Conservation (phyloP, 1,140 invertebrate species). For the Conus betulinus region DNA sequence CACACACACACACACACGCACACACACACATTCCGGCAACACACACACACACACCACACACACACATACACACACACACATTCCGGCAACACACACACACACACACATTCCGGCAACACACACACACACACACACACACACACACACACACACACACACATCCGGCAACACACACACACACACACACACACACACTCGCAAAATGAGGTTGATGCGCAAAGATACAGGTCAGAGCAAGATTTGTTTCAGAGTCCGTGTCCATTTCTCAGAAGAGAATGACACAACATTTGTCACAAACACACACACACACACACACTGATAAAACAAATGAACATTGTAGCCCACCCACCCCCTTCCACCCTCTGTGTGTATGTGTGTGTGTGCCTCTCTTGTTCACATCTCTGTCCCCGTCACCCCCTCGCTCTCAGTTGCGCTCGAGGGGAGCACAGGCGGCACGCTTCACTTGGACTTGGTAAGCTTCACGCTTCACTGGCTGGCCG, state of each 20-base stretch:
- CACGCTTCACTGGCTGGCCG: too few relatives aligned
- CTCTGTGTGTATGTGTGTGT: not conserved
- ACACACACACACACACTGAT: not conserved
- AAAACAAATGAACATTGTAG: not conserved
- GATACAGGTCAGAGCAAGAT: too few relatives aligned
- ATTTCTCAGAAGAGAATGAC: not conserved
- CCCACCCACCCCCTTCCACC: not conserved
- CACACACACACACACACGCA: too few relatives aligned
- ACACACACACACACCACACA: too few relatives aligned
- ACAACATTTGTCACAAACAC: not conserved
- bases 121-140: too few relatives aligned
- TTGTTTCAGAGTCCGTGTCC: too few relatives aligned
- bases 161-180: too few relatives aligned
- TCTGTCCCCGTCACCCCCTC: not conserved
- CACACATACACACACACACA: not conserved
- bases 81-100: constrained; percentile 9
- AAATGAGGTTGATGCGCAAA: not conserved
- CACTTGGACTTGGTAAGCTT: too few relatives aligned
- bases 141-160: constrained; percentile 10
- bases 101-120: not conserved
- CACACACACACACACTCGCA: too few relatives aligned
- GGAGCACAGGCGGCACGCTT: too few relatives aligned
- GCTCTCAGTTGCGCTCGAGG: not conserved
- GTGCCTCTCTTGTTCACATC: not conserved
- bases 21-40: too few relatives aligned